Base-by-base conservation (phyloP, 1,140 invertebrate species). In the Triops longicaudatus region DNA sequence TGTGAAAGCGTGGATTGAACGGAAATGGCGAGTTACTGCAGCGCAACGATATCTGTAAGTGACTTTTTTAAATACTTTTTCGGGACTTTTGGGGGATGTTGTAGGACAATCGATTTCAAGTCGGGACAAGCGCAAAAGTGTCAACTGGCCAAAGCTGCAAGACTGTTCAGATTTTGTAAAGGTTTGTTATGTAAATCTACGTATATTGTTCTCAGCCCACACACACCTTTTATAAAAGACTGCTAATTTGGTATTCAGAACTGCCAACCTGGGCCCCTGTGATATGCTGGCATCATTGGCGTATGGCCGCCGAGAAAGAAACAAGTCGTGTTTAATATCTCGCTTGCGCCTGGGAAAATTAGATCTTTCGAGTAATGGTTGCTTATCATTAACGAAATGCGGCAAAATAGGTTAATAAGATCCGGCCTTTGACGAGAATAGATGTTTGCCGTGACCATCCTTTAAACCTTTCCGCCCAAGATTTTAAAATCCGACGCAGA, bases 181-280 rank as follows among this genome's bases (percentile, higher is more conserved):
- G 22, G 6, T 1, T 22, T 22, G 50, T 17, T 22, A 63, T 63
- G 50, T 14, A 63, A 63, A 63, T 63, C 50, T n/a, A 63, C 17
- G 50, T 14, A 63, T 63, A 6, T 63, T 63, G 50, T 17, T 22
- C 17, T 14, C 14, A 63, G 50, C 50, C 50, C 50, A 63, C 50
- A 63, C 50, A 63, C 50, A 37, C 50, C 50, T 22, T 63, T 63
- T 17, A 22, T 4, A 63, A 63, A 63, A 17, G 17, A 63, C 50
- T 9, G 50, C 50, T 63, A 63, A 63, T 63, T 63, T 63, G 14
- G 50, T 63, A 63, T 63, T 63, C 50, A 63, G 50, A 63, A 22
- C 50, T 63, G 50, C 50, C 17, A 63, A 22, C 22, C 4, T 63
- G 50, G 14, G 22, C 17, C 50, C 22, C 50, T 22, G 17, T 22